Percentiles rank a stretch among this genome's conserved stretches.
phyloP scores from a whole-genome alignment of 2,888 invertebrate species.

The Pharmacophagus antenor region DNA sequence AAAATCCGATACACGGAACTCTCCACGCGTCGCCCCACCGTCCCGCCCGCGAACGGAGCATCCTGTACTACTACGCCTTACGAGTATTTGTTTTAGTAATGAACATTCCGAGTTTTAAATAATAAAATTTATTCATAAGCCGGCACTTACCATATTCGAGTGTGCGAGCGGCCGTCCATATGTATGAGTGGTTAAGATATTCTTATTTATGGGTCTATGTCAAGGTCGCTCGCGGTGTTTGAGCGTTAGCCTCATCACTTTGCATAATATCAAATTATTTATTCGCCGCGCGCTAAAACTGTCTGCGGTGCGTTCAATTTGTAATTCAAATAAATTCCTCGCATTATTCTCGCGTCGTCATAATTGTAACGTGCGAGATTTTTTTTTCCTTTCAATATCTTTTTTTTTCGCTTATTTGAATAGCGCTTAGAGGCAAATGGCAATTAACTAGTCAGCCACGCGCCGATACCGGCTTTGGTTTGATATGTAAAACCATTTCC shows the following conservation, averaged over 20 bases:
- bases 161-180: constrained; percentile 76
- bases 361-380: constrained; percentile 69
- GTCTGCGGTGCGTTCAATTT: constrained; percentile 72
- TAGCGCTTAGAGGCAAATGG: constrained; percentile 23
- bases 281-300: constrained; percentile 76
- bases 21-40: no score
- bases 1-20: neutral
- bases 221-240: constrained; percentile 68
- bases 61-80: constrained; percentile 76
- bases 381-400: constrained; percentile 26
- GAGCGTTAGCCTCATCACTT: constrained; percentile 71
- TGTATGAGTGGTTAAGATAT: constrained; percentile 80
- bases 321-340: constrained; percentile 77
- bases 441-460: constrained; percentile 27
- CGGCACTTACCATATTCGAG: constrained; percentile 79
- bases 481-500: neutral
- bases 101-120: constrained; percentile 80
- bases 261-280: constrained; percentile 80
- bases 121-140: constrained; percentile 81
- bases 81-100: constrained; percentile 81
- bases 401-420: constrained; percentile 50
- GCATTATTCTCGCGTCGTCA: constrained; percentile 64
- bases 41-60: constrained; percentile 62
- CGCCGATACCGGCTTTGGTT: no score
- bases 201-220: constrained; percentile 80